Conservation (phyloP, 2,888 invertebrate species). For the Zhuqinia jingwanae region DNA sequence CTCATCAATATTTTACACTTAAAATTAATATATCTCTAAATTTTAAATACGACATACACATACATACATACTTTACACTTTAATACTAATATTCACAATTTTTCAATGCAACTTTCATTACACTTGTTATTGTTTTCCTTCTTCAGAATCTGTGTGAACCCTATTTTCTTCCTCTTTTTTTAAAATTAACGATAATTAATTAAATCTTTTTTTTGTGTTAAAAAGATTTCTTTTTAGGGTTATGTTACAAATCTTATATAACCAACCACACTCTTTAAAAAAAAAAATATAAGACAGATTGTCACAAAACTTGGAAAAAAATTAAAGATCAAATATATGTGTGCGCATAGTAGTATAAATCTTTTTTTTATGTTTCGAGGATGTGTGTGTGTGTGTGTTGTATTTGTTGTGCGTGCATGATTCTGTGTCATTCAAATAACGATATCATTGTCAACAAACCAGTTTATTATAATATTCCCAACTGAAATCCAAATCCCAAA, state of each 20-base stretch:
- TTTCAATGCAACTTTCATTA: not conserved
- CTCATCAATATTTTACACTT: constrained; percentile 24
- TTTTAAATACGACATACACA: not conserved
- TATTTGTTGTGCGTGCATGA: too few species aligned
- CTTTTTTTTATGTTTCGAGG: not conserved
- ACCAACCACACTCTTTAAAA: constrained; percentile 3
- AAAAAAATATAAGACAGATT: constrained; percentile 19
- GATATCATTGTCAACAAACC: too few species aligned
- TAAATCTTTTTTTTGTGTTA: not conserved
- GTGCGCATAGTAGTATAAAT: not conserved
- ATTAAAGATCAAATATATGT: not conserved
- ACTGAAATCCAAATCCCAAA: too few species aligned
- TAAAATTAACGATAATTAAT: not conserved
- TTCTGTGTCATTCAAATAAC: too few species aligned
- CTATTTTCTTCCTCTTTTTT: not conserved
- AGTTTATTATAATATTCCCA: too few species aligned
- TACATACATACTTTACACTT: constrained; percentile 20
- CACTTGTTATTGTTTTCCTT: not conserved
- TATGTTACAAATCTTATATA: not conserved
- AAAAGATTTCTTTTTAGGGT: not conserved
- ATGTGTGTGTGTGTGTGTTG: not conserved
- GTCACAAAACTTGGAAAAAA: constrained; percentile 29
- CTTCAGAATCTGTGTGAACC: not conserved
- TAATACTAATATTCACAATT: constrained; percentile 30
- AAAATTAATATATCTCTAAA: too few species aligned